Conservation (phyloP, 2,797 vertebrate genomes). For the Champsocephalus gunnari region DNA sequence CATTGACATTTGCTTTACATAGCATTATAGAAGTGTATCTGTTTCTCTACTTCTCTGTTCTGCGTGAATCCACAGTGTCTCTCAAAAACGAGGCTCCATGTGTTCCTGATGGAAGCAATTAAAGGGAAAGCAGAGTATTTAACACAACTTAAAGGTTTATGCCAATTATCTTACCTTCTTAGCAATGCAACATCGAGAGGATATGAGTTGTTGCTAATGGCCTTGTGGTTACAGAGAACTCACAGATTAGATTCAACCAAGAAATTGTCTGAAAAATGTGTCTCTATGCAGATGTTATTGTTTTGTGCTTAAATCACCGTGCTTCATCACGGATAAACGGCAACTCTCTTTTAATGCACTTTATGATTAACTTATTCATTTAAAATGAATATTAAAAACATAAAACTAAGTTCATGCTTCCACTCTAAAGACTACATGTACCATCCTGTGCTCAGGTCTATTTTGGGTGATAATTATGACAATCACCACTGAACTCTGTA, state of each 20-base stretch:
- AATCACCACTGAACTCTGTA: too few species aligned
- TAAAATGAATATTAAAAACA: too few species aligned
- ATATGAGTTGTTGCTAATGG: slow-evolving; percentile 15
- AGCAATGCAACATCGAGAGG: slow-evolving; percentile 12
- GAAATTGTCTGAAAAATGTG: not conserved
- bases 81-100: slow-evolving; percentile 27
- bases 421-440: not conserved
- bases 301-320: slow-evolving; percentile 2
- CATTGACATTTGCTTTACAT: slow-evolving; percentile 68
- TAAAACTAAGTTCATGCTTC: not conserved
- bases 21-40: slow-evolving; percentile 46
- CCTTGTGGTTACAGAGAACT: not conserved
- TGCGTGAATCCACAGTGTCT: slow-evolving; percentile 17
- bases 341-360: too few species aligned
- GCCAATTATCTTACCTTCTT: slow-evolving; percentile 34
- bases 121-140: slow-evolving; percentile 43
- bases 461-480: too few species aligned
- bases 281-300: slow-evolving; percentile 16
- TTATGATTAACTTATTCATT: too few species aligned
- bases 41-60: slow-evolving; percentile 39
- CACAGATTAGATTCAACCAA: not conserved
- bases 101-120: slow-evolving; percentile 51
- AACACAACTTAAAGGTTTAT: slow-evolving; percentile 55
- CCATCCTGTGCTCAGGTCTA: too few species aligned
- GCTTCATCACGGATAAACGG: not conserved